Evolutionary conservation across 2,113 vertebrate species (phyloP).

Genomic region (Halichoeres trimaculatus): DNA sequence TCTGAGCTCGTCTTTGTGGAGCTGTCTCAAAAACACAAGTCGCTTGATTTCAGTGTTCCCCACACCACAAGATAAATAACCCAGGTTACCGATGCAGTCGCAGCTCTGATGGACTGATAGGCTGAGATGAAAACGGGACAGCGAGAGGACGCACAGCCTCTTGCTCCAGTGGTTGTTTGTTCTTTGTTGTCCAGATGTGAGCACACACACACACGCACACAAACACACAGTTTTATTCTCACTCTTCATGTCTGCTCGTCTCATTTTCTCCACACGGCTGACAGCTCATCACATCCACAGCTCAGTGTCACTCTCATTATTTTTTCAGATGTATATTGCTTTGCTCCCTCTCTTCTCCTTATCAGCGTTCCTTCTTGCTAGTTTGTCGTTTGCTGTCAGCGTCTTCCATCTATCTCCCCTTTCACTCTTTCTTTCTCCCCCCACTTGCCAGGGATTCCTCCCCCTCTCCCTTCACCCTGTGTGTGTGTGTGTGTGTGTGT

Average conservation of each 20-base stretch:
- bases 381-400: conserved; percentile 2
- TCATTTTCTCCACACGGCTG: conserved; percentile 43
- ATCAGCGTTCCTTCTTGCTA: conserved; percentile 18
- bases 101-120: conserved; percentile 33
- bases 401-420: conserved; percentile 34
- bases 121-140: conserved; percentile 29
- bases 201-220: not conserved
- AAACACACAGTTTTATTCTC: not conserved
- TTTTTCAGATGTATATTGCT: conserved; percentile 48
- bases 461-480: not conserved
- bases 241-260: conserved; percentile 30
- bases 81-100: conserved; percentile 6
- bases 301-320: conserved; percentile 56
- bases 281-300: conserved; percentile 54
- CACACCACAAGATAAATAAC: conserved; percentile 1
- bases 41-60: conserved; percentile 8
- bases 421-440: not conserved
- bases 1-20: conserved; percentile 25
- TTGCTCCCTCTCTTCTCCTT: conserved; percentile 17
- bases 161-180: conserved; percentile 4
- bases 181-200: conserved; percentile 14
- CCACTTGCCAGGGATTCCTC: not conserved
- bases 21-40: conserved; percentile 20
- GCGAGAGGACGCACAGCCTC: conserved; percentile 14
- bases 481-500: not conserved